A percentile compares a stretch with the other conserved stretches of the same genome.
phyloP scores from a whole-genome alignment of 30 jellyfish, hydroid and myxozoan species.

The Pseudorhiza aurosa region DNA sequence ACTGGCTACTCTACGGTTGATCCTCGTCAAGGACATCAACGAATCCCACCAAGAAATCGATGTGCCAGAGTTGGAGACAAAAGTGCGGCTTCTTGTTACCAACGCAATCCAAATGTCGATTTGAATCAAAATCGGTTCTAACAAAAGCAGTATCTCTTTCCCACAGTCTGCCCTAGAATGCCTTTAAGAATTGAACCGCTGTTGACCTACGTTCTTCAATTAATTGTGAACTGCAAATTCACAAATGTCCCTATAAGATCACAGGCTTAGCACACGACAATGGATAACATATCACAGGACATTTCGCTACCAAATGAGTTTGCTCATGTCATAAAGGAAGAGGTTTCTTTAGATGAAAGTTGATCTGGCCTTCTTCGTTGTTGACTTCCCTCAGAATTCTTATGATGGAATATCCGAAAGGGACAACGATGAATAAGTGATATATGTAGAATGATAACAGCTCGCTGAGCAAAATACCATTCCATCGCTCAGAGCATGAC shows the following conservation, averaged over 20 bases:
- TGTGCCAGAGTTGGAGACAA: neutral
- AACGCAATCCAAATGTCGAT: neutral
- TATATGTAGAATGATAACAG: no score
- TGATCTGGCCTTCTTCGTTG: neutral
- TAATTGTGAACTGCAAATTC: neutral
- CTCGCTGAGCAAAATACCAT: no score
- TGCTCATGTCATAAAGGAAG: neutral
- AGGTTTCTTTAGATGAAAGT: neutral
- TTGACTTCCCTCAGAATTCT: neutral
- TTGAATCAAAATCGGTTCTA: neutral
- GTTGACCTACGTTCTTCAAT: neutral
- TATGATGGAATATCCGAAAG: no score
- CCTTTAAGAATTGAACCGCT: neutral
- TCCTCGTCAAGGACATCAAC: no score
- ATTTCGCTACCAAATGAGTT: neutral
- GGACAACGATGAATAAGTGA: no score
- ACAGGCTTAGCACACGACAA: neutral
- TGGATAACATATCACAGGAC: neutral
- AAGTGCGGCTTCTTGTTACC: neutral
- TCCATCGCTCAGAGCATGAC: no score
- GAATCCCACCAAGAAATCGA: no score
- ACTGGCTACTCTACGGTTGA: no score
- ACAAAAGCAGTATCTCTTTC: conserved; percentile 2
- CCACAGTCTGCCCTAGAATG: neutral
- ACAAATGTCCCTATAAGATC: neutral